A percentile compares a stretch with the other conserved stretches of the same genome.
phyloP scores from a whole-genome alignment of 2,113 vertebrate genomes.

The Apteryx mantelli region DNA sequence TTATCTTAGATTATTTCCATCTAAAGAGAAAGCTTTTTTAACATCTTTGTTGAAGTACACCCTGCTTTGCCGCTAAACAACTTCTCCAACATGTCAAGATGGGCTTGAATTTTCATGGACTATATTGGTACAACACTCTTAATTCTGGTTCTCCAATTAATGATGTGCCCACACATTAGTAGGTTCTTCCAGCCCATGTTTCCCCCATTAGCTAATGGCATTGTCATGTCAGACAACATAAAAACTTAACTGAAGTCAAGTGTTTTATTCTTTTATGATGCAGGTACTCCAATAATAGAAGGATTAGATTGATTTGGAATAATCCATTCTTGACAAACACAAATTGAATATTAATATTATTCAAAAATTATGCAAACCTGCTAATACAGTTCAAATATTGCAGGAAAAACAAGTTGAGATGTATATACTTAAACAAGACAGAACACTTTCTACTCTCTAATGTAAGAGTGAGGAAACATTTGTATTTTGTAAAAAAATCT shows the following conservation, averaged over 20 bases:
- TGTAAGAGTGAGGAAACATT: neutral
- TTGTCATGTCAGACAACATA: neutral
- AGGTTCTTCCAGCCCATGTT: neutral
- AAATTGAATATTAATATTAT: neutral
- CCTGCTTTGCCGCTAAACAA: neutral
- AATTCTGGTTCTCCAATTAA: neutral
- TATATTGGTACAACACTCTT: neutral
- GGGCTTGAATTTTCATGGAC: neutral
- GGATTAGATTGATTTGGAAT: neutral
- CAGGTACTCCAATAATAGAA: neutral
- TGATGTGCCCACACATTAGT: accelerated
- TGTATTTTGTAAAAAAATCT: neutral
- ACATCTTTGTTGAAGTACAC: neutral
- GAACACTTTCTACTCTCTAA: neutral
- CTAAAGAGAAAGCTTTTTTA: neutral
- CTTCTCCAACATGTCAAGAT: neutral
- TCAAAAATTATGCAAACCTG: neutral
- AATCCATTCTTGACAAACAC: neutral
- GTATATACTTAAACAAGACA: neutral
- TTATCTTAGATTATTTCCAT: neutral
- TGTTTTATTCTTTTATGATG: neutral
- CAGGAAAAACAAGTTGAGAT: neutral
- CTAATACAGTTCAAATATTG: neutral
- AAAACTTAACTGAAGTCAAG: neutral
- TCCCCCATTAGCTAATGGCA: neutral